Percentiles rank a stretch among this genome's conserved stretches.
Conservation (phyloP, 1,140 invertebrate genomes). For the Drosophila azteca region DNA sequence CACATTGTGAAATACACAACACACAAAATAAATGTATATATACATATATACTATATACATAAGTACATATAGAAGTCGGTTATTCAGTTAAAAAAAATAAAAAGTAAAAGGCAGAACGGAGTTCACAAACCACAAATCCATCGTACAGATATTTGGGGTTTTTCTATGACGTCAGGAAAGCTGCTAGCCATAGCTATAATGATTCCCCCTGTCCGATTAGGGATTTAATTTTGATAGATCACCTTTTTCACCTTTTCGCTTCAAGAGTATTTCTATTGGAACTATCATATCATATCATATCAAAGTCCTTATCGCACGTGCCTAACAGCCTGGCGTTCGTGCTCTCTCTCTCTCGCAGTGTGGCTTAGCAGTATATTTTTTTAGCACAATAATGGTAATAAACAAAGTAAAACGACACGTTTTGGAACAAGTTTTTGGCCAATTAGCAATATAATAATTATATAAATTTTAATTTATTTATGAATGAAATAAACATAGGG, state of each 20-base stretch:
- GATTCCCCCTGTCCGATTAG: conserved; percentile 6
- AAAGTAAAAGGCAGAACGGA: conserved; percentile 53
- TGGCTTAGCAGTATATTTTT: not conserved
- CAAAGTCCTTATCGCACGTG: not conserved
- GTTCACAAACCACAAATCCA: conserved; percentile 6
- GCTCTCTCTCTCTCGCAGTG: no score
- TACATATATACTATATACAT: conserved; percentile 1
- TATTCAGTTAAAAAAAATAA: conserved; percentile 31
- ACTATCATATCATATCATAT: not conserved
- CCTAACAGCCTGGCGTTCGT: not conserved
- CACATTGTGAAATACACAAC: conserved; percentile 48
- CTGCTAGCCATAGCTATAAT: not conserved
- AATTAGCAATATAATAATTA: conserved; percentile 15
- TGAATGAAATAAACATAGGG: not conserved
- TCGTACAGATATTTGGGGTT: conserved; percentile 30
- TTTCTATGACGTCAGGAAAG: conserved; percentile 22
- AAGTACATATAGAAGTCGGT: no score
- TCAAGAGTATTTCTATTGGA: not conserved
- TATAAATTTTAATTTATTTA: conserved; percentile 9
- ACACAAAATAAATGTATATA: conserved; percentile 46
- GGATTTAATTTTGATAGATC: conserved; percentile 8
- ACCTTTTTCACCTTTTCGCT: not conserved
- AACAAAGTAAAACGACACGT: not conserved
- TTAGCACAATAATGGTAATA: conserved; percentile 30
- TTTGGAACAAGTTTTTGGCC: not conserved